Evolutionary conservation across 2,888 invertebrate genomes (phyloP), one percentile per base, ranked within the genome.

Genomic region (Ornithoptera alexandrae): DNA sequence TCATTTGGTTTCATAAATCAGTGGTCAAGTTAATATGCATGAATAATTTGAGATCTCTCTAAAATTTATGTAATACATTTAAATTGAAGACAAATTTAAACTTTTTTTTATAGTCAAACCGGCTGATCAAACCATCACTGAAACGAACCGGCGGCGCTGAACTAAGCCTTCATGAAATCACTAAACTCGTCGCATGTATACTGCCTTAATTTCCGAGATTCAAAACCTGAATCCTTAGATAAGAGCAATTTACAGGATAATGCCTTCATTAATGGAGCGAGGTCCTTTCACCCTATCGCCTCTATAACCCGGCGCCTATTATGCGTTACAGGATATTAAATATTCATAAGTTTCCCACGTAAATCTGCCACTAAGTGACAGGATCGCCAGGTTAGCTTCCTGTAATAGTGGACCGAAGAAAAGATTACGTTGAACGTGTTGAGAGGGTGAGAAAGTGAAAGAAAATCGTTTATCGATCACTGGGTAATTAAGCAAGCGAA

Each of bases 341-440:
- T 72, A 73, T 73, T 73, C 72, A 73, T 72, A 68, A 67, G 66
- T 58, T 66, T 72, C 71, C 50, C 73, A 71, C 72, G 68, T 73
- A 73, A 67, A 71, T 72, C 73, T 68, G 59, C 63, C 70, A 24
- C 15, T 65, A 72, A 73, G 71, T 73, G 68, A 63, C 64, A 62
- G 65, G 66, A 73, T 72, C 59, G 65, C 69, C 73, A 71, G 72
- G 67, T 73, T 71, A 71, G 68, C 71, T 66, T 57, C 65, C 62
- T 62, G 62, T 65, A 64, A 69, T 66, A 68, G 60, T 58, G 64
- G 67, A 65, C 68, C 57, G 63, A 46, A 65, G 67, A 65, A 66
- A 69, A 72, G 66, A 64, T 70, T 67, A 67, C 18, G 36, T 70
- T 57, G 42, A 22, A 46, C 39, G 18, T 61, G 39, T 20, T 10